Percentiles rank a stretch among this genome's conserved stretches.
These are phyloP conservation scores for Notospermus geniculatus DNA, from an alignment of 1,140 invertebrate species.

Conservation along the genomic window DNA sequence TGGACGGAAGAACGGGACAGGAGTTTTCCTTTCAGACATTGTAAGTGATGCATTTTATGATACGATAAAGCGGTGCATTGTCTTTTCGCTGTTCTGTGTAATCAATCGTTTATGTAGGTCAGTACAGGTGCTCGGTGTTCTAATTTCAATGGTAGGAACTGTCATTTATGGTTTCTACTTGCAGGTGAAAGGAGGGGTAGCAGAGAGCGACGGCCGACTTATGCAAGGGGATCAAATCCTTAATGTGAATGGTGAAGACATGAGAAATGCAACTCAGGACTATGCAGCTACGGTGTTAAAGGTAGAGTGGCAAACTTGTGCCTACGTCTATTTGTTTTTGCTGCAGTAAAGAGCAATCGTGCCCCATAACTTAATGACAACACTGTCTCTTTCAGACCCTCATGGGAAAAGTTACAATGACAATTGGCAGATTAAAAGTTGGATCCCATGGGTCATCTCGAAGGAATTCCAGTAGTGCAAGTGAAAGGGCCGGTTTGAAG, in stretches of 20 bases:
- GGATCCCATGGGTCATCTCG: constrained; percentile 47
- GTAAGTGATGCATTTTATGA: constrained; percentile 67
- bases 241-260: constrained; percentile 83
- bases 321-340: not conserved
- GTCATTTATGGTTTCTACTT: not conserved
- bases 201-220: constrained; percentile 86
- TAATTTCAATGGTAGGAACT: too few species aligned
- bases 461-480: constrained; percentile 41
- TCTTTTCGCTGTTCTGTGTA: not conserved
- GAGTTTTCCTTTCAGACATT: constrained; percentile 92
- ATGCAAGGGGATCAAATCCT: constrained; percentile 91
- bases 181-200: constrained; percentile 83
- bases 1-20: constrained; percentile 79
- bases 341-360: not conserved
- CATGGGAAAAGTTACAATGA: constrained; percentile 73
- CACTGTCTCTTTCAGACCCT: constrained; percentile 59
- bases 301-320: constrained; percentile 35
- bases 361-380: too few species aligned
- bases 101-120: not conserved
- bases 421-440: constrained; percentile 76
- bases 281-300: constrained; percentile 87
- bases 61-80: not conserved
- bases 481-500: constrained; percentile 25
- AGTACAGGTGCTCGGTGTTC: too few species aligned
- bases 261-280: constrained; percentile 77